A percentile compares a stretch with the other conserved stretches of the same genome.
Conservation (phyloP, 1,140 invertebrate species). For the Coptotermes formosanus region DNA sequence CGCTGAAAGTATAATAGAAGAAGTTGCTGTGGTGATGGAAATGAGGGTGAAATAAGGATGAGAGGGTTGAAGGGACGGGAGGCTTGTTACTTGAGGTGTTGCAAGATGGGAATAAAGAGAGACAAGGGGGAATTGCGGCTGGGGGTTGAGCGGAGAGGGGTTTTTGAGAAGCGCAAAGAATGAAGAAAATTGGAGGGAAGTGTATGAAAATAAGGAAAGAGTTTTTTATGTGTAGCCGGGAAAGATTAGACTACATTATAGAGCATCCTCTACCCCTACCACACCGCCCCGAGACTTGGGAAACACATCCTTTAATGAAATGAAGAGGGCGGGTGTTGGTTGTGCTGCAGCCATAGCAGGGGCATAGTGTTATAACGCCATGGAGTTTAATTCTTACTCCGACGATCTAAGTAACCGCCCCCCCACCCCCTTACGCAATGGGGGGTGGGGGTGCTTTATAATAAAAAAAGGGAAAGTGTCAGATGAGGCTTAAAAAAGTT, state of each 20-base stretch:
- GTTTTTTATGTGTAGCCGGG: constrained; percentile 24
- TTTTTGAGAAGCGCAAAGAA: constrained; percentile 16
- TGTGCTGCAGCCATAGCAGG: not conserved
- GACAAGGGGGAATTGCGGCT: constrained; percentile 10
- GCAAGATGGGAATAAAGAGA: constrained; percentile 25
- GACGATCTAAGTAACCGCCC: constrained; percentile 25
- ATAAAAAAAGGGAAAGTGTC: constrained; percentile 22
- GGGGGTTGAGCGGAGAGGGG: not conserved
- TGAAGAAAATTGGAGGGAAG: constrained; percentile 15
- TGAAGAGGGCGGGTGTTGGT: not conserved
- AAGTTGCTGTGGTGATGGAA: constrained; percentile 25
- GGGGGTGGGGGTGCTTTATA: not conserved
- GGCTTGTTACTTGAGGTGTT: constrained; percentile 23
- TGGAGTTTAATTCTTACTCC: constrained; percentile 30
- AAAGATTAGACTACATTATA: constrained; percentile 31
- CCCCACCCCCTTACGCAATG: not conserved
- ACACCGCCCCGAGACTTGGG: not conserved
- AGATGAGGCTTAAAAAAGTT: constrained; percentile 31
- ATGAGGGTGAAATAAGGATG: not conserved
- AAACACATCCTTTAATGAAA: constrained; percentile 33
- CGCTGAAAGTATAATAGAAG: constrained; percentile 26
- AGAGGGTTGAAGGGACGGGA: not conserved
- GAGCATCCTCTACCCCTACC: not conserved
- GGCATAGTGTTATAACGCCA: not conserved
- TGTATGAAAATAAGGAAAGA: constrained; percentile 25